These are phyloP conservation scores for Thumatha senex DNA, from an alignment of 2,888 invertebrate genomes.

Conservation along the genomic window DNA sequence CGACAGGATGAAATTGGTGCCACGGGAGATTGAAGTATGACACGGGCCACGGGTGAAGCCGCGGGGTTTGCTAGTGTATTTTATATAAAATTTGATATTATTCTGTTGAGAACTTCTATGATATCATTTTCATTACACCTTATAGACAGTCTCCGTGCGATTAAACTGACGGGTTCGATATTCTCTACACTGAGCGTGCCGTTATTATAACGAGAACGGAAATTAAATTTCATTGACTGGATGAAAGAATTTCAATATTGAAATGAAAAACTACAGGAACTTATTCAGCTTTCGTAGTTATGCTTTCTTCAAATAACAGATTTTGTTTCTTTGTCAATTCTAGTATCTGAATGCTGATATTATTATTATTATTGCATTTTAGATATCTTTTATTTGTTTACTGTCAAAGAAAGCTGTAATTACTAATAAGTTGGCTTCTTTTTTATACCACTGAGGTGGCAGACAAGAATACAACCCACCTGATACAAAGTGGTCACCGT, in stretches of 20 bases:
- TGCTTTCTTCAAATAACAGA: slow-evolving; percentile 30
- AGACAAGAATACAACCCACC: no score
- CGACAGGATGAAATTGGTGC: no score
- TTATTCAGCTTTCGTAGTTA: slow-evolving; percentile 21
- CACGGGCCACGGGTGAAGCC: no score
- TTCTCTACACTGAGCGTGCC: slow-evolving; percentile 22
- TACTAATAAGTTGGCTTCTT: no score
- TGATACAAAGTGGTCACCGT: no score
- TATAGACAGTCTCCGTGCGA: slow-evolving; percentile 4
- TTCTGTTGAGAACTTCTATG: background rate
- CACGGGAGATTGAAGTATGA: no score
- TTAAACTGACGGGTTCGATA: slow-evolving; percentile 33
- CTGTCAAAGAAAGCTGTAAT: no score
- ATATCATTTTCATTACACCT: background rate
- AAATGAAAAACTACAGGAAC: slow-evolving; percentile 26
- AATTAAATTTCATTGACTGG: slow-evolving; percentile 43
- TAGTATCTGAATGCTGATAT: background rate
- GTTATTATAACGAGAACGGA: slow-evolving; percentile 36
- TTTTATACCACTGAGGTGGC: no score
- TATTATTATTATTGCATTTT: no score
- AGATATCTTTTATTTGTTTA: no score
- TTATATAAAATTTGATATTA: background rate
- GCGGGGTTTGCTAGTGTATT: no score
- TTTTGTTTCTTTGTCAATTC: slow-evolving; percentile 11
- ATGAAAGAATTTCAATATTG: slow-evolving; percentile 46